Percentiles rank a stretch among this genome's conserved stretches.
Evolutionary conservation across 2,797 vertebrate species (phyloP).

Genomic region (Orestias chungarensis): DNA sequence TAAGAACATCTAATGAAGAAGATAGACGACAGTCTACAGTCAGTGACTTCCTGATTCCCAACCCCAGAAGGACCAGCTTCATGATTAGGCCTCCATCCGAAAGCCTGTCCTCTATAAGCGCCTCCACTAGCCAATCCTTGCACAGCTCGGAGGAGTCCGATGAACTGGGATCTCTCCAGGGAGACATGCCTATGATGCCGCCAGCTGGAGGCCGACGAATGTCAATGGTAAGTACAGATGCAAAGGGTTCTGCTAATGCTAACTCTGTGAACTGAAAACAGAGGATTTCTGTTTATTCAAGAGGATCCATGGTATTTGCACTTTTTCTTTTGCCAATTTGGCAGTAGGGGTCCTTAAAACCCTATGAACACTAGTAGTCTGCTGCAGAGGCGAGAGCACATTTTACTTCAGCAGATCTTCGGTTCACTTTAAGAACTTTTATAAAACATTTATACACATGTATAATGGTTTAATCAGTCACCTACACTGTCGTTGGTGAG

Average conservation of each 20-base stretch:
- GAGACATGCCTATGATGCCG: conserved; percentile 80
- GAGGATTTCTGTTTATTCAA: not conserved
- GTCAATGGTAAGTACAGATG: conserved; percentile 88
- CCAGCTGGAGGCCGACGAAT: conserved; percentile 81
- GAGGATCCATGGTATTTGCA: too few species aligned
- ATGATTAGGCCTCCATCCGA: conserved; percentile 84
- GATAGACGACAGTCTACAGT: conserved; percentile 75
- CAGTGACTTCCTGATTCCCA: conserved; percentile 71
- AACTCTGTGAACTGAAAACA: not conserved
- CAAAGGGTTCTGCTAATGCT: not conserved
- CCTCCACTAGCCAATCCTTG: conserved; percentile 79
- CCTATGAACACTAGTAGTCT: not conserved
- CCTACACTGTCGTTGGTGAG: not conserved
- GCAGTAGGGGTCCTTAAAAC: not conserved
- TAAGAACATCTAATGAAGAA: conserved; percentile 71
- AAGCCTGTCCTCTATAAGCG: conserved; percentile 79
- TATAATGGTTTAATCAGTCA: not conserved
- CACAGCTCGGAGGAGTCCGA: conserved; percentile 81
- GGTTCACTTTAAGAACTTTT: not conserved
- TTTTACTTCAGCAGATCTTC: not conserved
- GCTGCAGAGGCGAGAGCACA: not conserved
- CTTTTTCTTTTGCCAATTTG: too few species aligned
- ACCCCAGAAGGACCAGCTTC: conserved; percentile 84
- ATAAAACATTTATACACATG: not conserved
- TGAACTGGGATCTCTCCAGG: conserved; percentile 77